Conservation (phyloP, 2,797 vertebrate genomes). For the Pseudomugil tenellus region DNA sequence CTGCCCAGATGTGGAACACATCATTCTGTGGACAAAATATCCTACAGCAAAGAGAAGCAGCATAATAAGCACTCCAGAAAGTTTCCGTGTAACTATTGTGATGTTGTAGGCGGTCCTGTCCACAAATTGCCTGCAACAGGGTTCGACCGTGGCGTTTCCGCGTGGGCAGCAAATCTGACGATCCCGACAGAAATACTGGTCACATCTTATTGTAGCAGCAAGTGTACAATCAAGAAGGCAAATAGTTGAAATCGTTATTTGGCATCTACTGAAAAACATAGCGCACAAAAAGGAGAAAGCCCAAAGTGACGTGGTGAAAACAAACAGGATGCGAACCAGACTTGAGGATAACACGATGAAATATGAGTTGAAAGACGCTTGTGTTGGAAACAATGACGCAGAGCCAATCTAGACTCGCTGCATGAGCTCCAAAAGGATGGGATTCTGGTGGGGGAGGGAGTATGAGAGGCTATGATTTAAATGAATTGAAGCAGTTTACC, state of each 20-base stretch:
- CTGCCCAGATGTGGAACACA: constrained; percentile 65
- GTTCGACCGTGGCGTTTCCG: constrained; percentile 41
- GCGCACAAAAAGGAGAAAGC: not conserved
- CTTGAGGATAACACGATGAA: not conserved
- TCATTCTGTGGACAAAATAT: constrained; percentile 83
- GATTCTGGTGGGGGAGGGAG: too few species aligned
- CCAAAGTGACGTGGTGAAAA: not conserved
- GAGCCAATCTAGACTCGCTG: constrained; percentile 15
- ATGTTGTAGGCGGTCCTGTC: constrained; percentile 85
- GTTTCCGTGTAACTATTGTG: constrained; percentile 89
- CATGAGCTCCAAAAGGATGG: not conserved
- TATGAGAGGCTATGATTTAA: not conserved
- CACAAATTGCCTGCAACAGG: constrained; percentile 81
- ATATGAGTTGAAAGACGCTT: constrained; percentile 9
- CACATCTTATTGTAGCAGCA: constrained; percentile 63
- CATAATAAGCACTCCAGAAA: constrained; percentile 88
- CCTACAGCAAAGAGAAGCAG: constrained; percentile 88
- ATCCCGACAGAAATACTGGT: constrained; percentile 51
- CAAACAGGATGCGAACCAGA: constrained; percentile 22
- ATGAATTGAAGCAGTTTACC: not conserved
- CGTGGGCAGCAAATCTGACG: constrained; percentile 66
- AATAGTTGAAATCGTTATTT: not conserved
- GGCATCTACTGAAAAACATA: constrained; percentile 41
- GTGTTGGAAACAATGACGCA: constrained; percentile 37
- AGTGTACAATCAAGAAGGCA: constrained; percentile 22